These are phyloP conservation scores for Semaprochilodus insignis DNA, from an alignment of 2,797 vertebrate genomes.

Conservation along the genomic window DNA sequence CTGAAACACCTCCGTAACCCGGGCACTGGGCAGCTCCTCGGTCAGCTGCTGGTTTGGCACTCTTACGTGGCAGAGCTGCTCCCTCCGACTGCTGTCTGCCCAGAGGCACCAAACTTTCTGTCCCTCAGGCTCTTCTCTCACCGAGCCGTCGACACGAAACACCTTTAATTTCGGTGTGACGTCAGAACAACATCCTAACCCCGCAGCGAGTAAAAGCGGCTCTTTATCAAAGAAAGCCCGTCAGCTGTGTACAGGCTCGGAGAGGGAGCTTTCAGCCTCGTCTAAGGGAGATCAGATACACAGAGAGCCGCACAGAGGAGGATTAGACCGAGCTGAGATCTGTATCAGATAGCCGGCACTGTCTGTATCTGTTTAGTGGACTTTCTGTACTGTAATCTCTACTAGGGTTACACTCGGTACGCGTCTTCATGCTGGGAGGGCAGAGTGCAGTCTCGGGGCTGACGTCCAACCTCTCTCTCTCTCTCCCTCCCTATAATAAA, in stretches of 20 bases:
- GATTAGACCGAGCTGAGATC: too few relatives aligned
- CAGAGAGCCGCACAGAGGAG: too few relatives aligned
- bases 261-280: too few relatives aligned
- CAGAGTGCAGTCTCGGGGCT: background rate
- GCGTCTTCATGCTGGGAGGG: too few relatives aligned
- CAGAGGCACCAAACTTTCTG: slow-evolving; percentile 32
- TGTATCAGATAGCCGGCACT: background rate
- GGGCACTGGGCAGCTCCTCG: background rate
- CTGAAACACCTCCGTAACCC: too few relatives aligned
- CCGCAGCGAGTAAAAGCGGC: background rate
- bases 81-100: slow-evolving; percentile 37
- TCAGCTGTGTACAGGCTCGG: too few relatives aligned
- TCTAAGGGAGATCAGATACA: too few relatives aligned
- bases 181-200: background rate
- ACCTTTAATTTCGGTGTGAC: background rate
- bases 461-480: background rate
- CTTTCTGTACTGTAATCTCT: background rate
- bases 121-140: background rate
- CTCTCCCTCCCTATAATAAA: background rate
- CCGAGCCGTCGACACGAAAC: too few relatives aligned
- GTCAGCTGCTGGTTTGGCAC: slow-evolving; percentile 47
- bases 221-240: too few relatives aligned
- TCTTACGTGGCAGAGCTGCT: slow-evolving; percentile 75
- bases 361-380: background rate
- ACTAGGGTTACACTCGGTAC: background rate